Evolutionary conservation across 2,113 vertebrate species (phyloP).

Genomic region (Spermophilus dauricus): DNA sequence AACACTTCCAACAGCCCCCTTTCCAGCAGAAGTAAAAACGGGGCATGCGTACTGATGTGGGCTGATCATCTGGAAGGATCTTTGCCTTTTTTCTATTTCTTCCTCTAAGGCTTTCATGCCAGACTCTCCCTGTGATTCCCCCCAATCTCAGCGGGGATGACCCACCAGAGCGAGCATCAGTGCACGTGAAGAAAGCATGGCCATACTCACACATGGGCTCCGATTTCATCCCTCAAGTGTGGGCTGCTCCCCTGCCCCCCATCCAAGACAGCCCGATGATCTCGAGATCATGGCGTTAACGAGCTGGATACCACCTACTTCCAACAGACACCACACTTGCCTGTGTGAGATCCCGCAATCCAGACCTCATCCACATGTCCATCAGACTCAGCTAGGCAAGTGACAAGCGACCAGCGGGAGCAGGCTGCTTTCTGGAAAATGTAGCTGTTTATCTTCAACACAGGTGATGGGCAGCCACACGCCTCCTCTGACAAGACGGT

Average conservation of each 20-base stretch:
- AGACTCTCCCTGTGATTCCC: neutral
- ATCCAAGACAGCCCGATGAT: neutral
- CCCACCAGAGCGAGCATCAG: neutral
- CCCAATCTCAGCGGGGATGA: neutral
- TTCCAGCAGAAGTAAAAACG: neutral
- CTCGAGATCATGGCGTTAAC: neutral
- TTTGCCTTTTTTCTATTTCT: neutral
- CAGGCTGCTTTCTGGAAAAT: neutral
- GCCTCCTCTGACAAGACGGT: neutral
- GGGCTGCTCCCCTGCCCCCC: neutral
- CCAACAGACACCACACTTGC: neutral
- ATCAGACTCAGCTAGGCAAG: neutral
- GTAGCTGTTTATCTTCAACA: neutral
- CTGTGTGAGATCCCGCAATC: neutral
- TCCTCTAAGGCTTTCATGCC: neutral
- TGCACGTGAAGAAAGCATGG: neutral
- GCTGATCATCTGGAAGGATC: neutral
- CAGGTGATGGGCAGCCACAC: neutral
- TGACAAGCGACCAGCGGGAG: neutral
- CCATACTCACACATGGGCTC: neutral
- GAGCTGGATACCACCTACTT: neutral
- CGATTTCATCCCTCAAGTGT: neutral
- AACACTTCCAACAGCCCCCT: neutral
- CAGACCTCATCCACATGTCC: rapidly evolving
- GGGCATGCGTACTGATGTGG: neutral